Evolutionary conservation across 2,888 invertebrate genomes (phyloP).

Genomic region (Tholera decimalis): DNA sequence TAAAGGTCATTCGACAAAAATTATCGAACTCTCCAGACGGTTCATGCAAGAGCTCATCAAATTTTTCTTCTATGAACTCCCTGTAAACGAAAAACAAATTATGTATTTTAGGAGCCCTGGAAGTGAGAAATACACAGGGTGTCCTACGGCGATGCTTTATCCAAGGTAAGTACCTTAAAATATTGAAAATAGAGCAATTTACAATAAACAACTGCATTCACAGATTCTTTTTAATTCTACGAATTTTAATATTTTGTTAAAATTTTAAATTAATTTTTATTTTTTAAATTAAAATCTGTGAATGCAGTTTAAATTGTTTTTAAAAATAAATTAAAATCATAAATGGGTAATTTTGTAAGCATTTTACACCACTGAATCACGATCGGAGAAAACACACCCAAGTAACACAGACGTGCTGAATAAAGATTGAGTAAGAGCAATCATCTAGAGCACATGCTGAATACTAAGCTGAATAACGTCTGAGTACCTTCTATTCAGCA

Average conservation of each 20-base stretch:
- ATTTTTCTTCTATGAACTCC: constrained; percentile 61
- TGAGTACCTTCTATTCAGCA: too few relatives aligned
- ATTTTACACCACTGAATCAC: too few relatives aligned
- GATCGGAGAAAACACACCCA: too few relatives aligned
- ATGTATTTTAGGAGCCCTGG: constrained; percentile 42
- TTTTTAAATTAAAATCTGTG: constrained; percentile 44
- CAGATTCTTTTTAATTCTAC: constrained; percentile 49
- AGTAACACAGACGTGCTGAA: too few relatives aligned
- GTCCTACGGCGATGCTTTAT: constrained; percentile 43
- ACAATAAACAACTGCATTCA: constrained; percentile 50
- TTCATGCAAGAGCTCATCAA: constrained; percentile 63
- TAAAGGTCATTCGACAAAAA: constrained; percentile 61
- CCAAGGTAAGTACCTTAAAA: constrained; percentile 37
- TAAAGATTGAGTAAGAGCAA: too few relatives aligned
- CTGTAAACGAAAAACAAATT: constrained; percentile 47
- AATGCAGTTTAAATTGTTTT: too few relatives aligned
- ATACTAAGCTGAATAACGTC: too few relatives aligned
- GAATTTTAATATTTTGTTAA: constrained; percentile 48
- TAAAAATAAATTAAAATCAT: too few relatives aligned
- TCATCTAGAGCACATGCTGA: too few relatives aligned
- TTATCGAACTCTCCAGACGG: constrained; percentile 68
- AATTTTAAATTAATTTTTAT: constrained; percentile 46
- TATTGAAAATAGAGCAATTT: constrained; percentile 43
- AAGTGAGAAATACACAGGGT: too few relatives aligned
- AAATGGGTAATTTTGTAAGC: too few relatives aligned